phyloP scores from a whole-genome alignment of 2,113 vertebrate species.

The Ellobius talpinus region DNA sequence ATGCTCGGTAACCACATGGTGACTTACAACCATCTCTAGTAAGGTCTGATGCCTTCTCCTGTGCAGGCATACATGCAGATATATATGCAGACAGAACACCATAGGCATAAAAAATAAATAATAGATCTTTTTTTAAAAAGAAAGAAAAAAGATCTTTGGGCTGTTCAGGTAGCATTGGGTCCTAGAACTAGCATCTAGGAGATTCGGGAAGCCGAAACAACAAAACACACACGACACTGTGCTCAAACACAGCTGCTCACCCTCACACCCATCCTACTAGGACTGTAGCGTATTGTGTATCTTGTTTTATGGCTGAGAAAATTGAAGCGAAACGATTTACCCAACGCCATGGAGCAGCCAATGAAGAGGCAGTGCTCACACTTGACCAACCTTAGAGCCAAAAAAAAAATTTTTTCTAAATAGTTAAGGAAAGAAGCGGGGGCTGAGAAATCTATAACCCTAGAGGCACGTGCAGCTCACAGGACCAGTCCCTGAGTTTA shows the following conservation, averaged over 20 bases:
- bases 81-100: no score
- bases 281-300: neutral
- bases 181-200: neutral
- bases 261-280: neutral
- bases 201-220: neutral
- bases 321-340: neutral
- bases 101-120: no score
- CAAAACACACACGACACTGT: neutral
- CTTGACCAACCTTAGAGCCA: neutral
- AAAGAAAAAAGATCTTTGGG: neutral
- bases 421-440: neutral
- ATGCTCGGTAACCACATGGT: no score
- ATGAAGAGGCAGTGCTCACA: neutral
- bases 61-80: no score
- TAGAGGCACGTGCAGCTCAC: neutral
- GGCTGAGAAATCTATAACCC: neutral
- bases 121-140: no score
- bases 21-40: no score
- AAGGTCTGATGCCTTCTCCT: no score
- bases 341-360: neutral
- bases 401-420: neutral
- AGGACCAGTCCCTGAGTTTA: slow-evolving; percentile 40
- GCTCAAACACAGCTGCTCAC: neutral
- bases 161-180: neutral
- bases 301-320: neutral